Evolutionary conservation across 2,888 invertebrate genomes (phyloP), one percentile per base, ranked within the genome.

Genomic region (Gastracanthus pulcherrimus): DNA sequence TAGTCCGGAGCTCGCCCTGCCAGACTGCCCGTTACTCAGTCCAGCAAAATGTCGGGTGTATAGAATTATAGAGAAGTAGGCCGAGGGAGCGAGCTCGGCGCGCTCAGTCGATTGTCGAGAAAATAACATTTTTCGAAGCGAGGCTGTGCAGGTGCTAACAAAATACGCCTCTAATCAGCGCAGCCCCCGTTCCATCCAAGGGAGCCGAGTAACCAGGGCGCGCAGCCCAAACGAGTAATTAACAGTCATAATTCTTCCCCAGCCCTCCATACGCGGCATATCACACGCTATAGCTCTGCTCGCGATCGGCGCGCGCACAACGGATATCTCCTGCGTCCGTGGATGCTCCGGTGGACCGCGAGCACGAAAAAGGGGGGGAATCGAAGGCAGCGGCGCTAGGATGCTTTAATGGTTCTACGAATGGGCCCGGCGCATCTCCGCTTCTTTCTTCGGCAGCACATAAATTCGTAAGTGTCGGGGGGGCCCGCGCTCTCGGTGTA

Each of bases 191-290:
- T 62, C 5, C 23, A n/a, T n/a, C n/a, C n/a, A n/a, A n/a, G n/a
- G n/a, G n/a, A n/a, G n/a, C n/a, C n/a, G n/a, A n/a, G 55, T 26
- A 55, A 55, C 55, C 55, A 55, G 55, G 58, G 58, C 45, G 51
- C 58, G 79, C 55, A 70, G 83, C 81, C 86, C 83, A 85, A 87
- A 87, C 87, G 86, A 87, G 88, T 87, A 88, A 89, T 89, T 89
- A 89, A 87, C 87, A 86, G 86, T 87, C 87, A 88, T 89, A 88
- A 88, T 84, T 88, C 88, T 87, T 87, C 83, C 26, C 36, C 26
- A 69, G 76, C 75, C 82, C 82, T 60, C 60, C 11, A 45, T 38
- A 7, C 62, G 45, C 69, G 55, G 19, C 9, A 19, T 29, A 29
- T 34, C 58, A n/a, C 19, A 45, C 45, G 45, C 16, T 29, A 6